Conservation (phyloP, 2,888 invertebrate genomes). For the Therioaphis trifolii region DNA sequence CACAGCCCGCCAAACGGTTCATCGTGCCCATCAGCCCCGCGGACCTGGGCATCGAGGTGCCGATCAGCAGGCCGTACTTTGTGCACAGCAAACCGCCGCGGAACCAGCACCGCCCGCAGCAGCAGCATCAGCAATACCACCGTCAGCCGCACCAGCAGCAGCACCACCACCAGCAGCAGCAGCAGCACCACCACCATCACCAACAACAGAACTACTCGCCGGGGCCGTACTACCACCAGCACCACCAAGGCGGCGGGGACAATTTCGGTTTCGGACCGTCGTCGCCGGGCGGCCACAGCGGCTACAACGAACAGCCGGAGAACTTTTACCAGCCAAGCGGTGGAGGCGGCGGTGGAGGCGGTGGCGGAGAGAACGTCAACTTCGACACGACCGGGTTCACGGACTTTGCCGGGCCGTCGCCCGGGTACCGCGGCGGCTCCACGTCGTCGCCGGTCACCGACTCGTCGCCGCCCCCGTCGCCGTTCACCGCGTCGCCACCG, state of each 20-base stretch:
- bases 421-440: constrained; percentile 30
- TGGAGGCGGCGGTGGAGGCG: too few relatives aligned
- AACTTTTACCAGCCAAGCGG: neutral
- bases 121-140: constrained; percentile 4
- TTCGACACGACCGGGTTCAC: constrained; percentile 41
- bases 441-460: constrained; percentile 11
- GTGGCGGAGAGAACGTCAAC: constrained; percentile 18
- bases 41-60: neutral
- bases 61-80: constrained; percentile 5
- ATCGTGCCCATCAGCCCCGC: neutral
- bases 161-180: neutral
- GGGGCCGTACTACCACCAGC: neutral
- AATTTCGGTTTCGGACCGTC: constrained; percentile 24
- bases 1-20: constrained; percentile 15
- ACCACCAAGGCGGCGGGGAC: neutral
- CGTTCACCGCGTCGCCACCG: neutral
- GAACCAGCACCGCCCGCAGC: neutral
- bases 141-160: neutral
- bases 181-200: neutral
- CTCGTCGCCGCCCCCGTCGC: neutral
- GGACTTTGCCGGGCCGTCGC: constrained; percentile 26
- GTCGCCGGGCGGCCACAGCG: constrained; percentile 38
- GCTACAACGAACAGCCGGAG: constrained; percentile 31
- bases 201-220: neutral
- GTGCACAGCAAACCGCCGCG: neutral